Evolutionary conservation across 2,888 invertebrate genomes (phyloP).

Genomic region (Drosophila paramelanica): DNA sequence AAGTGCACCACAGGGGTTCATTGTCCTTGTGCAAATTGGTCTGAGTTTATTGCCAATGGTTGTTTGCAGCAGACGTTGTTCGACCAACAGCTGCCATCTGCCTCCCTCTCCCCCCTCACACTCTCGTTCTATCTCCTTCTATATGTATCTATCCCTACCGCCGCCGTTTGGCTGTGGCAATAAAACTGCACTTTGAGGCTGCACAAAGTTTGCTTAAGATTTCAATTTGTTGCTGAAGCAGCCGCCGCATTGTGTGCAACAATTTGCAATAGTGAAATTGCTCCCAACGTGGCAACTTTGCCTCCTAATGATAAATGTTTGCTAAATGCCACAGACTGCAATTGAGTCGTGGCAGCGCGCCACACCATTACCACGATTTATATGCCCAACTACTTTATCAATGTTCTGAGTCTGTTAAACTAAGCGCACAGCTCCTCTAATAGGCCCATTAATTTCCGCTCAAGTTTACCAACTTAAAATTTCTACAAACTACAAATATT

Average conservation of each 20-base stretch:
- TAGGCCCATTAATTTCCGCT: slow-evolving; percentile 52
- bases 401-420: slow-evolving; percentile 37
- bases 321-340: slow-evolving; percentile 61
- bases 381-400: slow-evolving; percentile 56
- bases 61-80: slow-evolving; percentile 53
- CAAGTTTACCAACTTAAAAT: slow-evolving; percentile 14
- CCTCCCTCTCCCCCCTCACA: not conserved
- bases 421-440: slow-evolving; percentile 8
- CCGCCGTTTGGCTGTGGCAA: slow-evolving; percentile 47
- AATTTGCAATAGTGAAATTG: slow-evolving; percentile 68
- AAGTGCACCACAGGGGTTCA: slow-evolving; percentile 80
- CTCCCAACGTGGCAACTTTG: slow-evolving; percentile 48
- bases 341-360: slow-evolving; percentile 32
- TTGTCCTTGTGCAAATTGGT: slow-evolving; percentile 81
- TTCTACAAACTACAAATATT: slow-evolving; percentile 21
- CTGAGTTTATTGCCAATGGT: slow-evolving; percentile 76
- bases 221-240: slow-evolving; percentile 69
- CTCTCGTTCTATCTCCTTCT: not conserved
- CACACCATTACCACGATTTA: slow-evolving; percentile 59
- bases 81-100: slow-evolving; percentile 46
- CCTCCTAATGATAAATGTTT: slow-evolving; percentile 75
- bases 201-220: slow-evolving; percentile 77
- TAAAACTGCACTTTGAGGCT: slow-evolving; percentile 73
- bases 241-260: slow-evolving; percentile 62
- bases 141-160: not conserved